phyloP scores from a whole-genome alignment of 1,140 invertebrate genomes.

The Zaprionus gabonicus region DNA sequence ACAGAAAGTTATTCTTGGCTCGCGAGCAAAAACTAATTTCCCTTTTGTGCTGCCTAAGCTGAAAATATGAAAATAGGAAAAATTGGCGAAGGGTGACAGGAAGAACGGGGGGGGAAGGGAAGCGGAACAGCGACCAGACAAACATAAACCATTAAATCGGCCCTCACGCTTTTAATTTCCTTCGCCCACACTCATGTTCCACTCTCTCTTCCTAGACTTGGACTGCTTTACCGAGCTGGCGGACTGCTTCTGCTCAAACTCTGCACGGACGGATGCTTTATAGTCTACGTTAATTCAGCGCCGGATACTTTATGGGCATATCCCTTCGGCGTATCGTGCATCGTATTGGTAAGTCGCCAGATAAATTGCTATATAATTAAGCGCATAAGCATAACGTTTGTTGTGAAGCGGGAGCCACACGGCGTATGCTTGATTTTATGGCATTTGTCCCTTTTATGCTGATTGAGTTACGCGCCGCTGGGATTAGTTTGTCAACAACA shows the following conservation, averaged over 20 bases:
- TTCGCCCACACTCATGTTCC: background rate
- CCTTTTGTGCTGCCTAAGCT: constrained; percentile 37
- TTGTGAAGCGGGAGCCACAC: constrained; percentile 8
- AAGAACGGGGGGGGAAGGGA: background rate
- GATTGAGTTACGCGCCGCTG: constrained; percentile 32
- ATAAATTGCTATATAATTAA: constrained; percentile 60
- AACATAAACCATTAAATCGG: constrained; percentile 42
- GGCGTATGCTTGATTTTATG: constrained; percentile 42
- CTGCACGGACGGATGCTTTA: constrained; percentile 86
- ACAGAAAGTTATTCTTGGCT: constrained; percentile 2
- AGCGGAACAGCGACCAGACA: constrained; percentile 27
- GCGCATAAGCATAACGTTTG: constrained; percentile 12
- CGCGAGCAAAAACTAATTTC: constrained; percentile 41
- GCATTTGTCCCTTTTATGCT: constrained; percentile 31
- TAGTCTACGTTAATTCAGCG: constrained; percentile 87
- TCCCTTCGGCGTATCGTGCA: constrained; percentile 86
- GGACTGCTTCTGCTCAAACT: constrained; percentile 86
- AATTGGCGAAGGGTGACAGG: background rate
- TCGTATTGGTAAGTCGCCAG: constrained; percentile 86
- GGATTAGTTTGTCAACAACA: constrained; percentile 34
- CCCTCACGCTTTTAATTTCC: constrained; percentile 42
- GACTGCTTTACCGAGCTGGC: constrained; percentile 87
- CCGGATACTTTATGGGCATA: constrained; percentile 86
- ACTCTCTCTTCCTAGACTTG: constrained; percentile 84
- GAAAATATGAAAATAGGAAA: constrained; percentile 11